phyloP scores from a whole-genome alignment of 2,888 invertebrate genomes.

The Orchesellides sinensis region DNA sequence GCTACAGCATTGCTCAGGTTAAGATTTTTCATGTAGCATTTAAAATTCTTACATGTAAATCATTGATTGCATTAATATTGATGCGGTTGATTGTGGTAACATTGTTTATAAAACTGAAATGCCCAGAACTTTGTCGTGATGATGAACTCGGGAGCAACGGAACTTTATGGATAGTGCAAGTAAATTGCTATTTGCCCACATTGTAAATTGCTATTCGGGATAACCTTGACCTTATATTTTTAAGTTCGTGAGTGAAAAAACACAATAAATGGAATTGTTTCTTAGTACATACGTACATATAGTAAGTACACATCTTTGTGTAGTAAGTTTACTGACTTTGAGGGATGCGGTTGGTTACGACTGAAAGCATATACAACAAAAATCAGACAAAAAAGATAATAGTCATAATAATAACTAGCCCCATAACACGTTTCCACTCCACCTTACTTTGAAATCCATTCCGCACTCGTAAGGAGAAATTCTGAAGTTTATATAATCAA shows the following conservation, averaged over 20 bases:
- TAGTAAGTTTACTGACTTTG: neutral
- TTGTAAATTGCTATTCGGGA: too few species aligned
- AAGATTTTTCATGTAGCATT: too few species aligned
- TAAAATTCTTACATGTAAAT: too few species aligned
- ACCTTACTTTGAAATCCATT: neutral
- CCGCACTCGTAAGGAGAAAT: conserved; percentile 34
- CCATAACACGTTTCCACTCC: conserved; percentile 10
- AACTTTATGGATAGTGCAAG: conserved; percentile 10
- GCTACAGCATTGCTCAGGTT: too few species aligned
- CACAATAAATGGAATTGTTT: neutral
- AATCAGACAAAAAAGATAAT: conserved; percentile 43
- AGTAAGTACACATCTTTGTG: neutral
- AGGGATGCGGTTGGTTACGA: neutral
- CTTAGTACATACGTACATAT: neutral
- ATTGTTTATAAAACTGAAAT: too few species aligned
- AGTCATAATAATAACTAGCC: conserved; percentile 27
- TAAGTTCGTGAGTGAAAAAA: conserved; percentile 24
- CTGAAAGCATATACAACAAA: conserved; percentile 16
- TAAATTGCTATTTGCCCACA: neutral
- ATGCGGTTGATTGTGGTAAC: too few species aligned
- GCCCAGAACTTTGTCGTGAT: too few species aligned
- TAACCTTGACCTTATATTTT: conserved; percentile 45
- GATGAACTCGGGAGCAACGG: conserved; percentile 37
- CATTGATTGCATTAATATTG: too few species aligned
- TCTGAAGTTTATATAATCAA: conserved; percentile 37